Evolutionary conservation across 2,888 invertebrate genomes (phyloP), one percentile per base, ranked within the genome.

Genomic region (Synergus laeviventris): DNA sequence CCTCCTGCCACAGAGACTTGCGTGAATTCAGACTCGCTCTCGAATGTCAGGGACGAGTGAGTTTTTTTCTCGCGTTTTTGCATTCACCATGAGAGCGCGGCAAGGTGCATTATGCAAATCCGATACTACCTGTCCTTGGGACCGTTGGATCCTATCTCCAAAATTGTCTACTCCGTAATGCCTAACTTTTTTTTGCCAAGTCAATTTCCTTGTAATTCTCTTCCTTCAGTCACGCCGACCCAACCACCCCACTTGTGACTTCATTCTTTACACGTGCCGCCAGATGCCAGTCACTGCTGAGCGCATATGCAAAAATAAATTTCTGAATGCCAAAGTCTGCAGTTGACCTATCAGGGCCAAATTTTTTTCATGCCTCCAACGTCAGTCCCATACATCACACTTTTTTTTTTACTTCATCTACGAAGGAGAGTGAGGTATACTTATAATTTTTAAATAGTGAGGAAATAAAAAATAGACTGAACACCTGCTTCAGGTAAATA

Each of bases 31-130:
- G 81, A 81, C 82, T 81, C 80, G 79, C 81, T 83, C 76, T 79
- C 83, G 81, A 84, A 84, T 82, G 83, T 84, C 85, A 83, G 82
- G 82, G 83, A 82, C 81, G 60, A 31, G 39, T 45, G 62, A 64
- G 75, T 39, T 66, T 64, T 66, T 49, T 70, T 18, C 45, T 49
- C 49, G 2, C 18, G 14, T 70, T 74, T 79, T 79, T 74, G 75
- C 66, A 70, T 76, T 75, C 66, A 70, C 60, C 74, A 66, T 74
- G 74, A 74, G 73, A 76, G 61, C 73, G 62, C 42, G 73, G 74
- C 76, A 70, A n/a, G 62, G 66, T 76, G 70, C 61, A 75, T 49
- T 66, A 73, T 75, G 73, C 75, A 56, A 59, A 70, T 70, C 70
- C 49, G 49, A 49, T 70, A 70, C 24, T 70, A 70, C 49, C 49